A percentile compares a stretch with the other conserved stretches of the same genome.
Conservation (phyloP, 2,797 vertebrate genomes). For the Rhincodon typus region DNA sequence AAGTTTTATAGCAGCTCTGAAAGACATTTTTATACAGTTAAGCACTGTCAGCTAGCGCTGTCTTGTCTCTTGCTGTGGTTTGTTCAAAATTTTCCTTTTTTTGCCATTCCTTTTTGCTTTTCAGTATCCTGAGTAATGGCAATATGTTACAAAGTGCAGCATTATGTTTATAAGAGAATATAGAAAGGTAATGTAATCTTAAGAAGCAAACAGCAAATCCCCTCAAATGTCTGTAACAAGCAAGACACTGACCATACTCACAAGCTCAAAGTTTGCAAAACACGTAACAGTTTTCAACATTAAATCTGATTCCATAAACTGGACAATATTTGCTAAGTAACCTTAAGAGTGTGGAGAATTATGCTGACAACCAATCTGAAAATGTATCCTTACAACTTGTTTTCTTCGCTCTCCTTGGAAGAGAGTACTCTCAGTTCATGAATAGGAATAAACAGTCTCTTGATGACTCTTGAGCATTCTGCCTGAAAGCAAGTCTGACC, state of each 20-base stretch:
- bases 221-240: too few species aligned
- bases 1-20: too few species aligned
- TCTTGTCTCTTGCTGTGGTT: conserved; percentile 46
- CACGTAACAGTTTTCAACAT: neutral
- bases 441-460: neutral
- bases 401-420: neutral
- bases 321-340: too few species aligned
- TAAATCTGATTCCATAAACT: too few species aligned
- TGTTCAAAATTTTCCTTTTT: conserved; percentile 47
- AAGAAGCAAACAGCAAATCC: neutral
- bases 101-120: conserved; percentile 42
- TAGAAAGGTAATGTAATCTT: neutral
- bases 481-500: neutral
- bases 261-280: neutral
- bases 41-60: conserved; percentile 38
- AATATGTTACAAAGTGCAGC: neutral
- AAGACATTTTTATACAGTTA: too few species aligned
- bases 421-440: neutral
- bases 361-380: too few species aligned
- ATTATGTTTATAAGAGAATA: neutral
- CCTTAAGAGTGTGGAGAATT: too few species aligned
- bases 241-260: too few species aligned
- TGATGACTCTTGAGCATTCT: neutral
- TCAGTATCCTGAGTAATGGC: conserved; percentile 43
- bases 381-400: neutral